Conservation (phyloP, 2,113 vertebrate genomes). For the Lophius piscatorius region DNA sequence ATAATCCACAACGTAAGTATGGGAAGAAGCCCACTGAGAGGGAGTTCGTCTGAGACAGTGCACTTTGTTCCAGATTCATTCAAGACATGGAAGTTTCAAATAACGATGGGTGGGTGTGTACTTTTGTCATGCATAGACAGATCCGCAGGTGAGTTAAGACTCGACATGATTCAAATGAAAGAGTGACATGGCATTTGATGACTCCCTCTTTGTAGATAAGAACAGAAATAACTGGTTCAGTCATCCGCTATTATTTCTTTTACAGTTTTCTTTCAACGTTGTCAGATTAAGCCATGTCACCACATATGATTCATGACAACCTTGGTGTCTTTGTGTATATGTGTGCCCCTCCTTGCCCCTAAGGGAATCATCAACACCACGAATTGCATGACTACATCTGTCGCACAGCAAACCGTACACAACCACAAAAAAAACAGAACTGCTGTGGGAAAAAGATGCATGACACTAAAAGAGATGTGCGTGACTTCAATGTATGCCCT, state of each 20-base stretch:
- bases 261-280: conserved; percentile 5
- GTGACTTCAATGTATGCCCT: conserved; percentile 18
- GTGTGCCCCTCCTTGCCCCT: conserved; percentile 7
- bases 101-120: conserved; percentile 7
- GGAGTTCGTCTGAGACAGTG: conserved; percentile 37
- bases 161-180: conserved; percentile 32
- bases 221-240: conserved; percentile 10
- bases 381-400: conserved; percentile 15
- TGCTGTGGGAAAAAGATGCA: conserved; percentile 10
- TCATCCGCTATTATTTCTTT: not conserved
- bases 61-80: conserved; percentile 25
- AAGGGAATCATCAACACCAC: conserved; percentile 16
- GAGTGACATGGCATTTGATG: not conserved
- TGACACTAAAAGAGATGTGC: conserved; percentile 9
- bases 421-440: not conserved
- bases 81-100: conserved; percentile 5
- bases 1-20: conserved; percentile 73
- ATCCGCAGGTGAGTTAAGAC: conserved; percentile 21
- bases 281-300: conserved; percentile 18
- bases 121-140: conserved; percentile 23
- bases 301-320: conserved; percentile 12
- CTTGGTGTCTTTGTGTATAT: conserved; percentile 13
- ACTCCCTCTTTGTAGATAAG: conserved; percentile 24
- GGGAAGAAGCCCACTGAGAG: conserved; percentile 53
- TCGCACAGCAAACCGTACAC: conserved; percentile 8